These are phyloP conservation scores for Ctenopoma kingsleyae DNA, from an alignment of 2,797 vertebrate species.

Conservation along the genomic window DNA sequence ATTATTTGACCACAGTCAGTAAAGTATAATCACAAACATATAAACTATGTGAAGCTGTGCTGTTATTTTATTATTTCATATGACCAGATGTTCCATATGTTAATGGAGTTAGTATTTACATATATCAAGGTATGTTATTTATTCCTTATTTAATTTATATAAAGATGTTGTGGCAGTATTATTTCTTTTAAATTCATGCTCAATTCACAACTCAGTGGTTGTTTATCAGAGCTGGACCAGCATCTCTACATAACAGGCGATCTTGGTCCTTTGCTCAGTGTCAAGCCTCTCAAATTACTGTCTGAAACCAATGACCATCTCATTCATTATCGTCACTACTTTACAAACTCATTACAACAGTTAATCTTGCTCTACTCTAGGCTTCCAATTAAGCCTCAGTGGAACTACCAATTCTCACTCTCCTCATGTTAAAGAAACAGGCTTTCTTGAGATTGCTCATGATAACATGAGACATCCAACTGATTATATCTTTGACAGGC, in stretches of 20 bases:
- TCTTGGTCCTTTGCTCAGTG: background rate
- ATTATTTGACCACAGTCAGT: background rate
- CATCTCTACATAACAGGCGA: background rate
- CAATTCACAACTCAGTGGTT: background rate
- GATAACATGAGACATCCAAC: background rate
- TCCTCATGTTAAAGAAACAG: background rate
- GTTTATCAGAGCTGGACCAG: background rate
- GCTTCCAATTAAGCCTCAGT: slow-evolving; percentile 13
- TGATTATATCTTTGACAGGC: background rate
- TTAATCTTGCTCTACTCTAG: slow-evolving; percentile 2
- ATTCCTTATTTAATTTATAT: background rate
- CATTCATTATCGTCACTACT: slow-evolving; percentile 11
- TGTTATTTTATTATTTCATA: no score
- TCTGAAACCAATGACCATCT: slow-evolving; percentile 5
- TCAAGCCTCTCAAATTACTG: slow-evolving; percentile 7
- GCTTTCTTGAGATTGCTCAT: background rate
- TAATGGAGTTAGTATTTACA: background rate
- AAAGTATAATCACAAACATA: background rate
- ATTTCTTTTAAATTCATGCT: background rate
- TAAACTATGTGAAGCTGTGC: background rate
- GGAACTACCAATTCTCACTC: background rate
- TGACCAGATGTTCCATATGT: no score
- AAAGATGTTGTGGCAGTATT: background rate
- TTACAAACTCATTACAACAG: background rate
- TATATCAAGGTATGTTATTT: background rate